These are phyloP conservation scores for Elgaria multicarinata DNA, from an alignment of 2,113 vertebrate species.

Conservation along the genomic window DNA sequence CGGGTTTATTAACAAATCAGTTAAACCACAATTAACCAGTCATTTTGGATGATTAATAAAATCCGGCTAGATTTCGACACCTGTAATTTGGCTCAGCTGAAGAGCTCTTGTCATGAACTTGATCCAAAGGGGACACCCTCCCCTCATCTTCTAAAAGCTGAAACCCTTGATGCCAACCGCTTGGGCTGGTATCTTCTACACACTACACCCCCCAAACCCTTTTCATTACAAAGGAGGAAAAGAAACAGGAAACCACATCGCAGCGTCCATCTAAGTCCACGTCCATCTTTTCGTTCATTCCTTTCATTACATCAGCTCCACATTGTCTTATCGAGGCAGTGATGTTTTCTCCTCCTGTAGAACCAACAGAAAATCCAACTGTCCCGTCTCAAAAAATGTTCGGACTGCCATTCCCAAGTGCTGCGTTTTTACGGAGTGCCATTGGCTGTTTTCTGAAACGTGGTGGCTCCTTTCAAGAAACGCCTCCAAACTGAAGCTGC, in stretches of 20 bases:
- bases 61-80: not conserved
- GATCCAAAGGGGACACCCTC: not conserved
- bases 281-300: not conserved
- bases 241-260: not conserved
- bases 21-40: constrained; percentile 14
- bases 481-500: not conserved
- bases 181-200: not conserved
- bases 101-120: not conserved
- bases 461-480: not conserved
- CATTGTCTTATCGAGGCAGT: not conserved
- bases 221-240: not conserved
- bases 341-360: not conserved
- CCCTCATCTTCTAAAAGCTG: not conserved
- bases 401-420: rapidly evolving
- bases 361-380: not conserved
- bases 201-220: not conserved
- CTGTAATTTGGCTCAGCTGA: not conserved
- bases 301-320: not conserved
- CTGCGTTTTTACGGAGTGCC: not conserved
- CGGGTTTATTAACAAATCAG: constrained; percentile 22
- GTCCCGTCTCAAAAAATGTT: not conserved
- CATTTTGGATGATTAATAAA: not conserved
- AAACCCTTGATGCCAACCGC: not conserved
- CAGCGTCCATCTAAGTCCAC: not conserved
- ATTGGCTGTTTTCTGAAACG: rapidly evolving